Evolutionary conservation across 2,888 invertebrate genomes (phyloP).

Genomic region (Trypoxylon attenuatum): DNA sequence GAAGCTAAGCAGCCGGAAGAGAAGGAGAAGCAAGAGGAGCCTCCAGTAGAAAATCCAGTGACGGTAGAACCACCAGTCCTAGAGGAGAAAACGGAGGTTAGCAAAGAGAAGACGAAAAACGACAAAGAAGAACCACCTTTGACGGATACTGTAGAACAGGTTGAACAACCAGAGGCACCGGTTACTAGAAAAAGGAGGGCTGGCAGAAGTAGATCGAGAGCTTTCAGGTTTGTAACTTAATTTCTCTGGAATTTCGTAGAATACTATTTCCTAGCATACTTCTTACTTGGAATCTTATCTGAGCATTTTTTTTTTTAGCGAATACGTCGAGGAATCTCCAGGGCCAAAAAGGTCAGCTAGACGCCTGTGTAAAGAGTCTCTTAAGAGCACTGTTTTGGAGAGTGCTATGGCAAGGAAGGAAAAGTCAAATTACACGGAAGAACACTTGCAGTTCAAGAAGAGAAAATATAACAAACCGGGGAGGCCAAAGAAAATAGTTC

Average conservation of each 20-base stretch:
- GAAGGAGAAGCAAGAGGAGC: constrained; percentile 6
- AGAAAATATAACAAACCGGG: constrained; percentile 68
- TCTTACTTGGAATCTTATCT: no score
- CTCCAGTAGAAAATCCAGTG: neutral
- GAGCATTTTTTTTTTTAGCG: no score
- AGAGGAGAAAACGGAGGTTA: constrained; percentile 31
- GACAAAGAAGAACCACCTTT: constrained; percentile 22
- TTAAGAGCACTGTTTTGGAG: constrained; percentile 78
- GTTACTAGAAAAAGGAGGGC: constrained; percentile 62
- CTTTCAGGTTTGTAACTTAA: constrained; percentile 58
- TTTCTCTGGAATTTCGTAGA: constrained; percentile 13
- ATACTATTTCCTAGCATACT: constrained; percentile 1
- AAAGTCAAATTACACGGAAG: constrained; percentile 79
- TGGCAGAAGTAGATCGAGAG: constrained; percentile 60
- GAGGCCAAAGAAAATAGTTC: constrained; percentile 63
- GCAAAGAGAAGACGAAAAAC: constrained; percentile 30
- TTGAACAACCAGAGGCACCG: constrained; percentile 37
- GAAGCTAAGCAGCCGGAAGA: constrained; percentile 34
- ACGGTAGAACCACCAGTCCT: neutral
- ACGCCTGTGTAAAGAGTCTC: constrained; percentile 79
- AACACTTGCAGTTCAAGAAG: constrained; percentile 63
- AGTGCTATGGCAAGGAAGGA: constrained; percentile 85
- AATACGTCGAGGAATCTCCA: constrained; percentile 64
- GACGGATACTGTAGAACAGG: constrained; percentile 10
- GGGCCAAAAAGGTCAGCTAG: constrained; percentile 80